These are phyloP conservation scores for Heterodera filipjevi DNA, from an alignment of 2,888 invertebrate genomes.

Conservation along the genomic window DNA sequence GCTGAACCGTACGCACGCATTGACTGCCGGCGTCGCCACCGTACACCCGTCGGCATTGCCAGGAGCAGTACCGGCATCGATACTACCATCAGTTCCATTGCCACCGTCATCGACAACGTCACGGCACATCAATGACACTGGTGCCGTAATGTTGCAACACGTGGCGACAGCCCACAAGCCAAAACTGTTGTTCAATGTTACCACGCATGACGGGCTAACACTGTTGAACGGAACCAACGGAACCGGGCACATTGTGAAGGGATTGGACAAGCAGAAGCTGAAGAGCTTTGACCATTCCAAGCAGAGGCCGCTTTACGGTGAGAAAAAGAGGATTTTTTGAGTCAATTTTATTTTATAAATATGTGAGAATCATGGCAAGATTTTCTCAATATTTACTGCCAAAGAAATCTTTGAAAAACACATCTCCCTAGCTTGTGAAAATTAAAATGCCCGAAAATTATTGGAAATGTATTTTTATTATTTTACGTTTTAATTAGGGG, in stretches of 20 bases:
- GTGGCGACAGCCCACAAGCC: neutral
- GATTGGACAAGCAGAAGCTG: neutral
- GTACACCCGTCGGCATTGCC: neutral
- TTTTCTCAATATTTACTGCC: no score
- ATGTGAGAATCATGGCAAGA: no score
- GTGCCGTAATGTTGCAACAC: no score
- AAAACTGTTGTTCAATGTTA: neutral
- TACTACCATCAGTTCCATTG: no score
- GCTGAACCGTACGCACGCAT: neutral
- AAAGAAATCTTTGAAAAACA: no score
- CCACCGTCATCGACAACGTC: neutral
- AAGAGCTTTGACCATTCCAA: conserved; percentile 3
- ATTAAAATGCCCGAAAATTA: no score
- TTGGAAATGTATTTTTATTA: no score
- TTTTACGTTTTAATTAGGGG: no score
- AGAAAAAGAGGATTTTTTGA: neutral
- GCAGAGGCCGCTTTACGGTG: conserved; percentile 4
- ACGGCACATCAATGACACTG: neutral
- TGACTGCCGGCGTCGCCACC: neutral
- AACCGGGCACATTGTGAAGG: neutral
- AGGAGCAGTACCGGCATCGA: no score
- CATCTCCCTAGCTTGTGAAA: no score
- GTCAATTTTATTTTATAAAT: no score
- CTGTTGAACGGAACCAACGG: conserved; percentile 5
- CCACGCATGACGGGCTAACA: neutral